Base-by-base conservation (phyloP, 2,113 vertebrate genomes). In the Melanocharis versteri region DNA sequence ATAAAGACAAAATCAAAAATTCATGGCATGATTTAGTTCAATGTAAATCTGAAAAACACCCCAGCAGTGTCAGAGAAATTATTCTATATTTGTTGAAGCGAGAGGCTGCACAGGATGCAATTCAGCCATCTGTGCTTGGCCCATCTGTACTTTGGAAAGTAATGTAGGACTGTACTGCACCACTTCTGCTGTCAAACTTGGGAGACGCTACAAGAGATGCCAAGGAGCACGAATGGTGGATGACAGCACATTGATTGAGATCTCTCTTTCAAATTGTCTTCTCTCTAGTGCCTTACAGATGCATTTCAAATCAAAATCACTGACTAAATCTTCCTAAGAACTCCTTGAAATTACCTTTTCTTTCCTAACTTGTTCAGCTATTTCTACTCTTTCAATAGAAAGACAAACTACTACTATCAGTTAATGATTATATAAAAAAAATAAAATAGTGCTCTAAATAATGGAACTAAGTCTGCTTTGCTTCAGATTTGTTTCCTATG, bases 101-200 rank as follows among this genome's bases (percentile, higher is more conserved):
- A 90, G 77, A 86, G 56, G 44, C 72, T 79, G 81, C 47, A 61
- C 22, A 64, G 78, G 66, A 83, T 87, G 54, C 58, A 80, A 58
- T 72, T 83, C 60, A 65, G 62, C 90, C 91, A 93, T 76, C 80
- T 92, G 95, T 77, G 68, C 86, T 85, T 92, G 79, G 75, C 71
- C 75, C 85, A 86, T 53, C 72, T 83, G 50, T 57, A 87, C 69
- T 71, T 28, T 22, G 81, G 18, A 16, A 58, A 79, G 62, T 13
- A 20, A 57, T 2, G 3, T 31, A 35, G 39, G 40, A 18, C 57
- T 39, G 61, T 31, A 2, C 50, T 22, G 30, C 30, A 31, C 57
- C 51, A 20, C 31, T 76, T 16, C 76, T 88, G 83, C 86, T 89
- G 75, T 83, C 92, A 83, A 2, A 71, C 70, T 64, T 57, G 6